Base-by-base conservation (phyloP, 2,113 vertebrate species). In the Felis catus region DNA sequence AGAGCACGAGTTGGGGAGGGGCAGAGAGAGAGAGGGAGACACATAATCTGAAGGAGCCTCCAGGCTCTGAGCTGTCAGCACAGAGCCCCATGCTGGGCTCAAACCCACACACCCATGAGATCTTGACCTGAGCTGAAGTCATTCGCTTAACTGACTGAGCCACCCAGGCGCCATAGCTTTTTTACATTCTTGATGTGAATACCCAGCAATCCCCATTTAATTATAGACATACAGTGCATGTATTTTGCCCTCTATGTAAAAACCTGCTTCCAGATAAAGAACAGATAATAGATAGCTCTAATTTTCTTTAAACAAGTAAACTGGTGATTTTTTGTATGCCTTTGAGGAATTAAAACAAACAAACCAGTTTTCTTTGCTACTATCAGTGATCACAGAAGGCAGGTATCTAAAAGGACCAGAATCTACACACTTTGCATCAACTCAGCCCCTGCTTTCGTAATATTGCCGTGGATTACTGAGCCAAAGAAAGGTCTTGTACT, bases 341-440 rank as follows among this genome's bases (percentile, higher is more conserved):
- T 94, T 92, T 91, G 61, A 97, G 41, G 76, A 87, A 73, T 92
- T 90, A 25, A 73, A 63, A 73, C 94, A 70, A 41, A 73, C 12
- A 27, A 29, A 76, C 19, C 6, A 41, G 15, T 65, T 79, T 84
- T 91, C 68, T 92, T 86, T 95, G 63, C 27, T 79, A 25, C 27
- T 66, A 13, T 95, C n/a, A 58, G 53, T 39, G 70, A 73, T 86
- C n/a, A 86, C 3, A 82, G 82, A 85, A 71, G n/a, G 53, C 41
- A 97, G 4, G 5, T 55, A 27, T 81, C 29, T 63, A 55, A 90
- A 93, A 61, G 61, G 16, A 63, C 2, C 83, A 89, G 45, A 88
- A 48, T 27, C 16, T 82, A 31, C 6, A 31, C 6, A 27, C 18
- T 91, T 92, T 81, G 76, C 1, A 39, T 45, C 41, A 18, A 33